Percentiles rank a stretch among this genome's conserved stretches.
Evolutionary conservation across 2,888 invertebrate species (phyloP).

Genomic region (Noctua fimbriata): DNA sequence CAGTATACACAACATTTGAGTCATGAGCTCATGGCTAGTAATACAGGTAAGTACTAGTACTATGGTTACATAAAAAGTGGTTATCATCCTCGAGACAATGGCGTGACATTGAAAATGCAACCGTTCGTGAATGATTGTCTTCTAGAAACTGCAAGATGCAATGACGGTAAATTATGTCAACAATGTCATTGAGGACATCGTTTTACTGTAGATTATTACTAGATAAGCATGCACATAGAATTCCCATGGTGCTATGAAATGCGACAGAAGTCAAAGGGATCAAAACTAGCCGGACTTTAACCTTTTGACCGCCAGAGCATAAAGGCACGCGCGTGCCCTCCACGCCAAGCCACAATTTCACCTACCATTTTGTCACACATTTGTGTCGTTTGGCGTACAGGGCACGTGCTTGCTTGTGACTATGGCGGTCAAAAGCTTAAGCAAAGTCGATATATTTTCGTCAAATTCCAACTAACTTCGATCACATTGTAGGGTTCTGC

Average conservation of each 20-base stretch:
- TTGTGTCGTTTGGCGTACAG: too few species aligned
- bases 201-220: conserved; percentile 39
- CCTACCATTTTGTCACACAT: too few species aligned
- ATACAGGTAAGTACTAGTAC: conserved; percentile 13
- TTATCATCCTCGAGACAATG: conserved; percentile 77
- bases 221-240: conserved; percentile 16
- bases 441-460: neutral
- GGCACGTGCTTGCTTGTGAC: too few species aligned
- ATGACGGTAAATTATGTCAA: conserved; percentile 67
- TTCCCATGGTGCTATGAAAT: conserved; percentile 6
- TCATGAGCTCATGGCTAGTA: conserved; percentile 13
- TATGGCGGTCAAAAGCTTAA: too few species aligned
- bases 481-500: neutral
- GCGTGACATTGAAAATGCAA: conserved; percentile 84
- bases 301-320: too few species aligned
- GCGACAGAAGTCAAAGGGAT: neutral
- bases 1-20: conserved; percentile 8
- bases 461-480: neutral
- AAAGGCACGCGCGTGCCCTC: too few species aligned
- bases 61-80: conserved; percentile 61
- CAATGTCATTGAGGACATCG: conserved; percentile 47
- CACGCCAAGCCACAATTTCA: too few species aligned
- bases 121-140: conserved; percentile 70
- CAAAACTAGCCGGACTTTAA: neutral
- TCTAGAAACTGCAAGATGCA: conserved; percentile 71